Conservation (phyloP, 2,113 vertebrate genomes). For the Ophiodon elongatus region DNA sequence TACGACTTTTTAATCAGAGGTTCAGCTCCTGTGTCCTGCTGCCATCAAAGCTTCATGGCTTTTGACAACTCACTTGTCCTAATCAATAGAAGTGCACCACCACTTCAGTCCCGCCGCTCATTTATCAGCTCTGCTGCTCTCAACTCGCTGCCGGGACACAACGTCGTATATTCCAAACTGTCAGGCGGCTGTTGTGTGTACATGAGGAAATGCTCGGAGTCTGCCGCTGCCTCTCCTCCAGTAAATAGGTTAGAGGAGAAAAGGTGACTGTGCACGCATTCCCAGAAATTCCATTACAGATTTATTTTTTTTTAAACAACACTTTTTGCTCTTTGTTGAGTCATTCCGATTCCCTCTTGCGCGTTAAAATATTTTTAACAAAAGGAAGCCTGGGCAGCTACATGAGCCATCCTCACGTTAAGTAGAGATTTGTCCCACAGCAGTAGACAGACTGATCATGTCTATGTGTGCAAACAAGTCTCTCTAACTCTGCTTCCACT, state of each 20-base stretch:
- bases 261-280: neutral
- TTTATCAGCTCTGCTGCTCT: constrained; percentile 40
- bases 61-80: constrained; percentile 5
- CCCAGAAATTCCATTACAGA: neutral
- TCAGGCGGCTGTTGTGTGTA: neutral
- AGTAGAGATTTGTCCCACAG: constrained; percentile 36
- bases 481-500: neutral
- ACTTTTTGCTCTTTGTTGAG: neutral
- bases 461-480: constrained; percentile 35
- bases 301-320: neutral
- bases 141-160: neutral
- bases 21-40: neutral
- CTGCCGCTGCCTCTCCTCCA: neutral
- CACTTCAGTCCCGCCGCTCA: neutral
- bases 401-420: neutral
- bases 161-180: constrained; percentile 33
- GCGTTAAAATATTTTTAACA: neutral
- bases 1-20: neutral
- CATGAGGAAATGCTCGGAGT: neutral
- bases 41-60: constrained; percentile 11
- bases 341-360: neutral
- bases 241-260: constrained; percentile 1
- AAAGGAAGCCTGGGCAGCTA: neutral
- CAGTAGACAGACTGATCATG: constrained; percentile 18
- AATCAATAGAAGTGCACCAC: constrained; percentile 52